Evolutionary conservation across 1,140 invertebrate species (phyloP).

Genomic region (Camponotus vicinus): DNA sequence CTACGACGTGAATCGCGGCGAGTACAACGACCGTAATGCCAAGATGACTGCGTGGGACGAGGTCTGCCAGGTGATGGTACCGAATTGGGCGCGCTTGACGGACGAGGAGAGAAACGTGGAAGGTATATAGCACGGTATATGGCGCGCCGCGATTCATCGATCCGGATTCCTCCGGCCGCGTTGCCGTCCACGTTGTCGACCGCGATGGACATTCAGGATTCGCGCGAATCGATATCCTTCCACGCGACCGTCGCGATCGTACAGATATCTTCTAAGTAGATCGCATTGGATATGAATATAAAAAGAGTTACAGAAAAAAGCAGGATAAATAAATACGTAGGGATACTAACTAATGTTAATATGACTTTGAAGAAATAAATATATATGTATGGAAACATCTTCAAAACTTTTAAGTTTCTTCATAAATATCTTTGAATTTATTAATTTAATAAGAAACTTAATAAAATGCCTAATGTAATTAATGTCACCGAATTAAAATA

Average conservation of each 20-base stretch:
- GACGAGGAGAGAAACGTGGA: constrained; percentile 79
- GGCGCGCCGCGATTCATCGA: constrained; percentile 69
- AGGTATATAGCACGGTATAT: constrained; percentile 77
- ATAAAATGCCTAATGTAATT: too few species aligned
- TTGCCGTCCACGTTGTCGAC: not conserved
- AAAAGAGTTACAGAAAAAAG: not conserved
- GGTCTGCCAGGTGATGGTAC: constrained; percentile 81
- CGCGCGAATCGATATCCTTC: constrained; percentile 26
- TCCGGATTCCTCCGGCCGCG: constrained; percentile 66
- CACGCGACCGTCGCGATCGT: not conserved
- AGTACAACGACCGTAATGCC: constrained; percentile 82
- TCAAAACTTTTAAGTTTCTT: too few species aligned
- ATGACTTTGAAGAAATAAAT: too few species aligned
- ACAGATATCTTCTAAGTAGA: too few species aligned
- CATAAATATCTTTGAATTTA: too few species aligned
- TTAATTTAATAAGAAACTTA: too few species aligned
- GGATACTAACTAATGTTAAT: too few species aligned
- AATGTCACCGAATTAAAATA: too few species aligned
- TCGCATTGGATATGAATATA: too few species aligned
- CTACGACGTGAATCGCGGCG: constrained; percentile 80
- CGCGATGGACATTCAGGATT: constrained; percentile 21
- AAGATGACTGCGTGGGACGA: constrained; percentile 83
- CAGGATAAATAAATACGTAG: too few species aligned
- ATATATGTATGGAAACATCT: too few species aligned
- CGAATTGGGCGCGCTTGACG: constrained; percentile 80